These are phyloP conservation scores for Drosophila anomalata DNA, from an alignment of 2,888 invertebrate genomes.

Conservation along the genomic window DNA sequence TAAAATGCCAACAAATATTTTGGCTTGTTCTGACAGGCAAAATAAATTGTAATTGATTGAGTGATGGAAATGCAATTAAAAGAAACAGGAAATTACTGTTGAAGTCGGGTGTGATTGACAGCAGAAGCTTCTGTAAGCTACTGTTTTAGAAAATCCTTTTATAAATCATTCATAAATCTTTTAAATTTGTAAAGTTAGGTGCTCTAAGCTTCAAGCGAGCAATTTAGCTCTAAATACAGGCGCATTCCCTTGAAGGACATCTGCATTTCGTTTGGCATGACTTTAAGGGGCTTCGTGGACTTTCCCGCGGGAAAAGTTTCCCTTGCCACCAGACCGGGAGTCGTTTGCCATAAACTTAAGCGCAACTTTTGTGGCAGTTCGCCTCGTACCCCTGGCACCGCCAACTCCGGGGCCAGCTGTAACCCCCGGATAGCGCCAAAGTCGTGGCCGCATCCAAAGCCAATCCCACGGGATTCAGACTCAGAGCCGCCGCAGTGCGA, in stretches of 20 bases:
- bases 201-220: conserved; percentile 40
- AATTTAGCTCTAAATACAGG: conserved; percentile 40
- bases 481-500: conserved; percentile 59
- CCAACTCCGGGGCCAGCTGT: conserved; percentile 1
- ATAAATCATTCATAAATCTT: not conserved
- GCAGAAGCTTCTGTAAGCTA: conserved; percentile 2
- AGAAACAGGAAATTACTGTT: conserved; percentile 11
- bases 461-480: conserved; percentile 32
- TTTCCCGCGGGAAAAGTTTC: conserved; percentile 10
- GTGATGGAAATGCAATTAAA: conserved; percentile 51
- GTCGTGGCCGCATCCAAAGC: conserved; percentile 8
- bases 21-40: conserved; percentile 4
- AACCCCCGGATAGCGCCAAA: not conserved
- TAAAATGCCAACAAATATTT: conserved; percentile 4
- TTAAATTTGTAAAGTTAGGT: not conserved
- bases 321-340: conserved; percentile 13
- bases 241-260: conserved; percentile 60
- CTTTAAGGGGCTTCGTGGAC: conserved; percentile 50
- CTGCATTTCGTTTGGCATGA: conserved; percentile 42
- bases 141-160: not conserved
- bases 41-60: conserved; percentile 24
- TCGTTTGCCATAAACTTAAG: conserved; percentile 66
- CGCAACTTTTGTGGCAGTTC: conserved; percentile 64
- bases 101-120: conserved; percentile 12
- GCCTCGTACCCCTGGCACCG: conserved; percentile 9